Base-by-base conservation (phyloP, 2,113 vertebrate genomes). In the Phyllostomus discolor region DNA sequence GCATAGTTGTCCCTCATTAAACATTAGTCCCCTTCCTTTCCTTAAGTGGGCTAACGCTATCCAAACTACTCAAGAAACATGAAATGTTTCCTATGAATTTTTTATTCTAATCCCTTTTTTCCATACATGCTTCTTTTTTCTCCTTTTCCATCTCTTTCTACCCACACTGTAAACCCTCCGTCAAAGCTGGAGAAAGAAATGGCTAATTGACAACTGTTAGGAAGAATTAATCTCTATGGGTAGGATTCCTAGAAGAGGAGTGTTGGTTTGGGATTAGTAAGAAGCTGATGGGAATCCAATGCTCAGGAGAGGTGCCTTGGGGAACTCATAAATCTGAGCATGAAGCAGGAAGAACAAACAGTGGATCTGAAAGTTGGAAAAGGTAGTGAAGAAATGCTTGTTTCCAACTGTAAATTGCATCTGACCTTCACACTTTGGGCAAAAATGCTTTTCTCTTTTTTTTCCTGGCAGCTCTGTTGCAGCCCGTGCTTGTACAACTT, bases 401-500 rank as follows among this genome's bases (percentile, higher is more conserved):
- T 78, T 59, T 90, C 28, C 54, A 66, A 10, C 26, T 93, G 28
- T 85, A 38, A 85, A 75, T 91, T 52, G 33, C n/a, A 43, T 88
- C 92, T 97, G 95, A 96, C 91, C 97, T 96, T 97, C 90, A 97
- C 97, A 96, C 57, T 84, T 95, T 95, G 76, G 97, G 97, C 98
- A 98, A 97, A 97, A 97, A 94, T 97, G 70, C 95, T 96, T 98
- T 98, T 98, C 92, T 98, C 94, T 98, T 87, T 95, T 95, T 97
- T 98, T 98, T 97, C 97, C 98, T 99, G 97, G 97, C 99, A 99
- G 99, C 99, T 99, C 96, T 99, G 98, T 98, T 98, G 98, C 98
- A 97, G 98, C 98, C 97, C 98, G 86, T 98, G 99, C 98, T 98
- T 99, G 96, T 99, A 99, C 99, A 99, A 98, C 98, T 99, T 99